phyloP scores from a whole-genome alignment of 2,888 invertebrate genomes.

The Nomada ferruginata region DNA sequence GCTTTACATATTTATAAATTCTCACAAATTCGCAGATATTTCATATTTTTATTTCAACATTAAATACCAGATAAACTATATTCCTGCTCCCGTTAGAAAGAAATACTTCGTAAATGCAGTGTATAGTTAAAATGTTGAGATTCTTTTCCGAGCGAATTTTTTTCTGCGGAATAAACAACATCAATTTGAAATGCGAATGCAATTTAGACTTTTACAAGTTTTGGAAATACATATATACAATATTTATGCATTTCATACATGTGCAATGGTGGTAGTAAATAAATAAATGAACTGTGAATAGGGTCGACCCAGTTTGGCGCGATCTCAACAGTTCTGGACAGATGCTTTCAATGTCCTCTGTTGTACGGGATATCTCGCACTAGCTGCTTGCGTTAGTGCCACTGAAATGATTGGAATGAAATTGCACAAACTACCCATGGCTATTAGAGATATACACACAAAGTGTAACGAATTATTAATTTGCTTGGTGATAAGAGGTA shows the following conservation, averaged over 20 bases:
- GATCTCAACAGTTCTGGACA: constrained; percentile 83
- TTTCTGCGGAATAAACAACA: too few species aligned
- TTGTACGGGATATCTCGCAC: constrained; percentile 89
- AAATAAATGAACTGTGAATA: constrained; percentile 77
- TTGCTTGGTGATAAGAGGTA: constrained; percentile 90
- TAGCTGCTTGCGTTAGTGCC: constrained; percentile 76
- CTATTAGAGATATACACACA: constrained; percentile 92
- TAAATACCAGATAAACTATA: too few species aligned
- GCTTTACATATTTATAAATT: background rate
- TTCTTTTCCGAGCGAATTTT: too few species aligned
- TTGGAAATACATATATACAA: too few species aligned
- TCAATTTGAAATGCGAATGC: too few species aligned
- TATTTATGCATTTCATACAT: background rate
- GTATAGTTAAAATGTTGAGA: too few species aligned
- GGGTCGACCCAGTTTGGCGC: constrained; percentile 88
- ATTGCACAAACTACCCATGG: constrained; percentile 87
- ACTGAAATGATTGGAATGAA: constrained; percentile 87
- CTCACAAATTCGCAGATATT: background rate
- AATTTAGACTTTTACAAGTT: too few species aligned
- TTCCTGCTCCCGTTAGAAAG: too few species aligned
- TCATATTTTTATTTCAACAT: too few species aligned
- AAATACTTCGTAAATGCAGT: too few species aligned
- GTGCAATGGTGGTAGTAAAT: background rate
- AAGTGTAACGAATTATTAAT: constrained; percentile 92
- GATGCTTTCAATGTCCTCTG: constrained; percentile 89